Percentiles rank a stretch among this genome's conserved stretches.
Evolutionary conservation across 2,797 vertebrate genomes (phyloP).

Genomic region (Lepidocolaptes lacrymiger): DNA sequence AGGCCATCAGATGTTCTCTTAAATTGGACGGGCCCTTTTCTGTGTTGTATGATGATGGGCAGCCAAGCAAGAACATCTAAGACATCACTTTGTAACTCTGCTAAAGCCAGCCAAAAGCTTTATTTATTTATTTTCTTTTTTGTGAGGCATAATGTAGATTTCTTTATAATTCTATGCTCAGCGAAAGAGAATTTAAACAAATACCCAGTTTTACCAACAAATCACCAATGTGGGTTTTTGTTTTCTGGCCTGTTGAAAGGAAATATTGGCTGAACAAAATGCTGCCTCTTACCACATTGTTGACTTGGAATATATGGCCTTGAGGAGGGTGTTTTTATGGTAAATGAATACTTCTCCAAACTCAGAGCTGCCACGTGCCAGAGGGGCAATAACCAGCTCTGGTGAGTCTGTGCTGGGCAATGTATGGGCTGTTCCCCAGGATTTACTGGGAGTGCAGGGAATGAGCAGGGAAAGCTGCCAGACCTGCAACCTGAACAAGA

Average conservation of each 20-base stretch:
- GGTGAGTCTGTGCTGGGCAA: not conserved
- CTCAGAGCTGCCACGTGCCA: not conserved
- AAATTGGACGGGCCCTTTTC: not conserved
- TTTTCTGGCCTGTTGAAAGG: not conserved
- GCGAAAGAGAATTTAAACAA: not conserved
- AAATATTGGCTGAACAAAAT: not conserved
- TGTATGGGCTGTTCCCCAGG: not conserved
- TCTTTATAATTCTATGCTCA: not conserved
- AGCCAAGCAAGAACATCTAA: fast-evolving
- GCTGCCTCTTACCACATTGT: not conserved
- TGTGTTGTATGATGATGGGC: fast-evolving
- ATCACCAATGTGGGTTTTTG: not conserved
- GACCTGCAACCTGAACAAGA: not conserved
- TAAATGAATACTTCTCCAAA: not conserved
- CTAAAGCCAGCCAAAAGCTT: not conserved
- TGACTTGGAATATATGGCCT: not conserved
- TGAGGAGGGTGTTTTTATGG: not conserved
- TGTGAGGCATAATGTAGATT: not conserved
- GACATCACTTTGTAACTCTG: fast-evolving
- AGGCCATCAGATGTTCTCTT: not conserved
- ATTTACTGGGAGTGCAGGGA: not conserved
- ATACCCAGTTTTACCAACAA: not conserved
- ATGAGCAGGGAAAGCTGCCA: not conserved
- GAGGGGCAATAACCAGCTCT: not conserved
- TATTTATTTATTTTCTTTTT: not conserved